A percentile compares a stretch with the other conserved stretches of the same genome.
Evolutionary conservation across 2,113 vertebrate genomes (phyloP).

Genomic region (Coregonus clupeaformis): DNA sequence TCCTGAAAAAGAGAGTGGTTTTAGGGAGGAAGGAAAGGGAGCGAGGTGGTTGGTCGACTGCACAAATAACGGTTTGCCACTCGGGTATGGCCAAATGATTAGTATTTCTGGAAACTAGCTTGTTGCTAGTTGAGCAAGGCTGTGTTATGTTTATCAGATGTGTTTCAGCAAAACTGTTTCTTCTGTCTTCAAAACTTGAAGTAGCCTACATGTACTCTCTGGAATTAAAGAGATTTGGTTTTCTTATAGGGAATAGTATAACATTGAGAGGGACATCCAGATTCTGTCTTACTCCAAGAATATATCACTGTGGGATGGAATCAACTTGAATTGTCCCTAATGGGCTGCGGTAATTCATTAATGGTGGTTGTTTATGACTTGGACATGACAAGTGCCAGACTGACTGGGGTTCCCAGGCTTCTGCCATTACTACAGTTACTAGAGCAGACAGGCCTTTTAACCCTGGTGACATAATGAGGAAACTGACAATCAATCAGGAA

Average conservation of each 20-base stretch:
- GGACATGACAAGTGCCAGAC: slow-evolving; percentile 32
- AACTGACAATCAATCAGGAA: slow-evolving; percentile 11
- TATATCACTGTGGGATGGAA: slow-evolving; percentile 9
- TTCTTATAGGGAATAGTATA: too few species aligned
- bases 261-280: neutral
- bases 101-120: slow-evolving; percentile 1
- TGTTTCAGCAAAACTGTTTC: too few species aligned
- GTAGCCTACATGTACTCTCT: too few species aligned
- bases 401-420: slow-evolving; percentile 19
- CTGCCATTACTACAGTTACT: neutral
- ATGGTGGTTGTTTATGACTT: slow-evolving; percentile 39
- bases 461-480: slow-evolving; percentile 13
- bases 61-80: slow-evolving; percentile 40
- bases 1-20: neutral
- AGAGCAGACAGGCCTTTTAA: slow-evolving; percentile 5
- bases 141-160: too few species aligned
- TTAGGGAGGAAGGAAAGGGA: slow-evolving; percentile 17
- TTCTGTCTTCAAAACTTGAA: too few species aligned
- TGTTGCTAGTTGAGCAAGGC: too few species aligned
- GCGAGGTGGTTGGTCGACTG: slow-evolving; percentile 11
- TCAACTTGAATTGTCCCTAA: slow-evolving; percentile 23
- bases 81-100: slow-evolving; percentile 28
- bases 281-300: neutral
- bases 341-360: slow-evolving; percentile 45
- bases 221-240: too few species aligned